Evolutionary conservation across 1,140 invertebrate species (phyloP).

Genomic region (Macrotrachela quadricornifera): DNA sequence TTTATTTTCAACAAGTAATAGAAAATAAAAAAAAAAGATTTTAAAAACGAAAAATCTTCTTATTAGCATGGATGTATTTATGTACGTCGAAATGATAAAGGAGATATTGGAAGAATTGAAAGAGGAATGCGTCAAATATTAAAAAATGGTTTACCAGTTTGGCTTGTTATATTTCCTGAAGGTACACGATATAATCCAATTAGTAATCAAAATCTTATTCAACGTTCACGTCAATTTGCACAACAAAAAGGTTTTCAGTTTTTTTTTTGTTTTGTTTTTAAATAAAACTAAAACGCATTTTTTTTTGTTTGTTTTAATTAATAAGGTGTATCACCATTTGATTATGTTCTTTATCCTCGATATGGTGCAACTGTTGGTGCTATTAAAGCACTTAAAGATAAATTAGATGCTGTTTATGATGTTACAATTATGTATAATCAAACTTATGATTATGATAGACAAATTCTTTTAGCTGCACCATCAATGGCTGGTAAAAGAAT

Average conservation of each 20-base stretch:
- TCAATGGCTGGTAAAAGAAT: too few relatives aligned
- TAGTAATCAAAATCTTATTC: constrained; percentile 20
- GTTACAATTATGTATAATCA: background rate
- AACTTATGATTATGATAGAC: background rate
- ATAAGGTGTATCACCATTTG: too few relatives aligned
- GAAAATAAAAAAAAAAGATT: too few relatives aligned
- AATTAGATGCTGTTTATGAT: constrained; percentile 1
- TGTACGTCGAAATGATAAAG: constrained; percentile 34
- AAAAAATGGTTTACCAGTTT: constrained; percentile 29
- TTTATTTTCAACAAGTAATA: constrained; percentile 32
- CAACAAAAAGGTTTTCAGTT: constrained; percentile 17
- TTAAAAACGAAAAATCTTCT: background rate
- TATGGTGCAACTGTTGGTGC: constrained; percentile 11
- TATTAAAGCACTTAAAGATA: background rate
- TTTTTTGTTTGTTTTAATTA: too few relatives aligned
- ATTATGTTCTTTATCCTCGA: too few relatives aligned
- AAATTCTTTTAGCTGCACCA: background rate
- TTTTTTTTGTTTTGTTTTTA: too few relatives aligned
- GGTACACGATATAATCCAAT: constrained; percentile 35
- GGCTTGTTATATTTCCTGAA: constrained; percentile 39
- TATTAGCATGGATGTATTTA: constrained; percentile 36
- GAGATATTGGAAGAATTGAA: constrained; percentile 28
- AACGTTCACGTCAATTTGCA: constrained; percentile 29
- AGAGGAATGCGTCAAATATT: constrained; percentile 27
- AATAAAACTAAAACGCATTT: too few relatives aligned